Conservation (phyloP, 1,140 invertebrate genomes). For the Anoplolepis gracilipes region DNA sequence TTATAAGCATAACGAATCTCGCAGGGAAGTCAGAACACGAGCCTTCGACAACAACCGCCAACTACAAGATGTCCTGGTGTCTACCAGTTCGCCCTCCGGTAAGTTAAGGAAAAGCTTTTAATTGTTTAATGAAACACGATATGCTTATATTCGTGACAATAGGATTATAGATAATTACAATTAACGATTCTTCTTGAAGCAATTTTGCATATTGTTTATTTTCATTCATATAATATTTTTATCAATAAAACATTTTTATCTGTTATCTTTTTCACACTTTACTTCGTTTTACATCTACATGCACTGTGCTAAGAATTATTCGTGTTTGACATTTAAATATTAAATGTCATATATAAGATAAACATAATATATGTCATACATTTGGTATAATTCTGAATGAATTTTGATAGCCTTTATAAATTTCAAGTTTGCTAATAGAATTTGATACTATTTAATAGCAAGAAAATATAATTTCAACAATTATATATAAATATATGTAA, state of each 20-base stretch:
- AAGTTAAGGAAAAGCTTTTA: not conserved
- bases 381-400: not conserved
- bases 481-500: not conserved
- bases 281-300: not conserved
- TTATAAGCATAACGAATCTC: not conserved
- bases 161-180: not conserved
- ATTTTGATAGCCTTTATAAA: constrained; percentile 1
- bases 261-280: not conserved
- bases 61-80: not conserved
- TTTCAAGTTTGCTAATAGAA: not conserved
- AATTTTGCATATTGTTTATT: not conserved
- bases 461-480: not conserved
- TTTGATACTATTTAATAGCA: no score
- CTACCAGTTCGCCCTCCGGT: not conserved
- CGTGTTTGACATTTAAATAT: no score
- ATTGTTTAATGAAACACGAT: not conserved
- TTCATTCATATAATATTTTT: not conserved
- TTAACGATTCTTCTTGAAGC: not conserved
- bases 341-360: not conserved
- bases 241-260: not conserved
- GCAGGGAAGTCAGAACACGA: constrained; percentile 34
- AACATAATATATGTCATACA: not conserved
- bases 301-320: not conserved
- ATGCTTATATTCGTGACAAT: not conserved
- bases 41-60: constrained; percentile 49